Percentiles rank a stretch among this genome's conserved stretches.
These are phyloP conservation scores for Leucoptera coffeella DNA, from an alignment of 2,888 invertebrate species.

Conservation along the genomic window DNA sequence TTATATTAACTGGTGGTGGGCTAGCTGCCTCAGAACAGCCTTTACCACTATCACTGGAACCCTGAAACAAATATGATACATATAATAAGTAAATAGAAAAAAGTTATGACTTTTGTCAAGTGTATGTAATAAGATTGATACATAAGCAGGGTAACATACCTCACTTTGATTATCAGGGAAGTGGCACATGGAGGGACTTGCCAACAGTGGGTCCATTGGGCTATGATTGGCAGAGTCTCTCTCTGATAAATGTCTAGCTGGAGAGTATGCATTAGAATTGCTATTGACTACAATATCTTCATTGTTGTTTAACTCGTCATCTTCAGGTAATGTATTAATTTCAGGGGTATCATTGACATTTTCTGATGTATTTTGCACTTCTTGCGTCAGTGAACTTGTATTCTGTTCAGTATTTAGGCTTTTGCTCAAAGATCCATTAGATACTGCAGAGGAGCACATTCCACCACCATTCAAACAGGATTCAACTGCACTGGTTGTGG, in stretches of 20 bases:
- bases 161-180: constrained; percentile 67
- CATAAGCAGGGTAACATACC: too few species aligned
- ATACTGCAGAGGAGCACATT: background rate
- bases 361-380: background rate
- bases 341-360: constrained; percentile 10
- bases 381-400: background rate
- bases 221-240: constrained; percentile 76
- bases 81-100: too few species aligned
- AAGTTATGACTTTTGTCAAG: too few species aligned
- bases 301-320: constrained; percentile 23
- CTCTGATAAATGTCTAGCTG: constrained; percentile 32
- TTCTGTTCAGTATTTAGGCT: background rate
- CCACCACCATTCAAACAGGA: too few species aligned
- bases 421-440: background rate
- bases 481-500: background rate
- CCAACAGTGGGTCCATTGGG: constrained; percentile 65
- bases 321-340: constrained; percentile 13
- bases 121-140: too few species aligned
- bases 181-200: constrained; percentile 61
- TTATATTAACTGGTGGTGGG: constrained; percentile 58
- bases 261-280: too few species aligned
- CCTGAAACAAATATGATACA: constrained; percentile 45
- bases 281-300: constrained; percentile 9
- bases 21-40: constrained; percentile 69
- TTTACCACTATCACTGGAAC: constrained; percentile 79